Conservation (phyloP, 2,797 vertebrate genomes). For the Tenualosa thibaudeaui region DNA sequence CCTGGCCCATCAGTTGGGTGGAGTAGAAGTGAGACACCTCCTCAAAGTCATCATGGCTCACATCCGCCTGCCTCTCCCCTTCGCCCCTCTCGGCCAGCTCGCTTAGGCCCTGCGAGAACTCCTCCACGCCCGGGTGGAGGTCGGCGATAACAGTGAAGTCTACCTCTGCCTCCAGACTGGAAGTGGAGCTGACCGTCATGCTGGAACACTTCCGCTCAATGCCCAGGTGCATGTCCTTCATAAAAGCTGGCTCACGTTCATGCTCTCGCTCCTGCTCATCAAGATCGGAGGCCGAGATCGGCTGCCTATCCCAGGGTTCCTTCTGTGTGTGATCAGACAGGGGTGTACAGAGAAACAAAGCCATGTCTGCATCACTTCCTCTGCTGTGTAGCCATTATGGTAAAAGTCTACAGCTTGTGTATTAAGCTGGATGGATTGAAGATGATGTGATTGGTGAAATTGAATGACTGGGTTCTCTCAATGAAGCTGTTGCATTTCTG, state of each 20-base stretch:
- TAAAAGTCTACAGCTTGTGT: neutral
- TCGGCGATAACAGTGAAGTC: slow-evolving; percentile 83
- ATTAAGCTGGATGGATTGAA: neutral
- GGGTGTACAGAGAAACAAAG: slow-evolving; percentile 38
- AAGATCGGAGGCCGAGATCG: slow-evolving; percentile 43
- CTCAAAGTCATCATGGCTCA: slow-evolving; percentile 86
- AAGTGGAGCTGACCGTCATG: slow-evolving; percentile 86
- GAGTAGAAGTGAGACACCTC: slow-evolving; percentile 76
- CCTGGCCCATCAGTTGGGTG: slow-evolving; percentile 77
- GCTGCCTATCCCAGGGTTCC: slow-evolving; percentile 76
- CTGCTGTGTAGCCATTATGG: neutral
- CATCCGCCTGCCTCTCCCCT: slow-evolving; percentile 74
- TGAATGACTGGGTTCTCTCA: neutral
- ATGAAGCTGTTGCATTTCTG: neutral
- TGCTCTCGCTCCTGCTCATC: slow-evolving; percentile 78
- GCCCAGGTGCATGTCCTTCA: slow-evolving; percentile 85
- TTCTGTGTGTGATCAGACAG: slow-evolving; percentile 67
- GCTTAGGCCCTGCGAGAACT: slow-evolving; percentile 74
- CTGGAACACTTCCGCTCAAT: slow-evolving; percentile 85
- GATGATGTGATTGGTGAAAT: neutral
- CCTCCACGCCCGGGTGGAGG: slow-evolving; percentile 81
- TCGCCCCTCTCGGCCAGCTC: slow-evolving; percentile 58
- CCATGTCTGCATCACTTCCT: neutral
- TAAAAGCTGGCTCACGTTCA: slow-evolving; percentile 80
- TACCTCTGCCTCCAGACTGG: slow-evolving; percentile 84